A percentile compares a stretch with the other conserved stretches of the same genome.
These are phyloP conservation scores for Coelopa frigida DNA, from an alignment of 1,140 invertebrate species.

Conservation along the genomic window DNA sequence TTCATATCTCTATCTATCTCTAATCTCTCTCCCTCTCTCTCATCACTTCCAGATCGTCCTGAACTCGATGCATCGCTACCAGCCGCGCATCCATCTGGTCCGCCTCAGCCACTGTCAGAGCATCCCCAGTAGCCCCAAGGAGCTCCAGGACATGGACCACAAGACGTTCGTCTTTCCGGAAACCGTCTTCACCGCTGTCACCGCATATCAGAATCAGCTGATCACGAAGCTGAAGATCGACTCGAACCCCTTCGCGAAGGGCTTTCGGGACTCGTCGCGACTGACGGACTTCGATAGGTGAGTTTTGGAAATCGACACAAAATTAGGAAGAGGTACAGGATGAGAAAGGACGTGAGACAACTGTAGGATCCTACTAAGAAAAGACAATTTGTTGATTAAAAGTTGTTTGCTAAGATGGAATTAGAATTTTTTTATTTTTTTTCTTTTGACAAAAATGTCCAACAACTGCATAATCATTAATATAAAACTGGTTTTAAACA, in stretches of 20 bases:
- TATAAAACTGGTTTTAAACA: too few relatives aligned
- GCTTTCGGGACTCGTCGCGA: constrained; percentile 88
- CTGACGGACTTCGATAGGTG: constrained; percentile 84
- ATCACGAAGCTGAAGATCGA: constrained; percentile 95
- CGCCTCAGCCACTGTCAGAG: constrained; percentile 59
- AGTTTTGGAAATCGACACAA: constrained; percentile 16
- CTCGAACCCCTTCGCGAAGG: constrained; percentile 94
- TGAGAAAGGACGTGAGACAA: too few relatives aligned
- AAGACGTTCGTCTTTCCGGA: constrained; percentile 93
- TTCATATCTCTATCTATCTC: too few relatives aligned
- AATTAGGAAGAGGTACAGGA: too few relatives aligned
- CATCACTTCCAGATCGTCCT: constrained; percentile 77
- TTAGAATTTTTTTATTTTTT: background rate
- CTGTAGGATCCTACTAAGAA: too few relatives aligned
- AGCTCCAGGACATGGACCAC: constrained; percentile 75
- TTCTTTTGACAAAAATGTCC: background rate
- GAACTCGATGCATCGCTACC: constrained; percentile 99
- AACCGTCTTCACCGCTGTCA: constrained; percentile 96
- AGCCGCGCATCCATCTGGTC: constrained; percentile 90
- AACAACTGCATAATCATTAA: too few relatives aligned
- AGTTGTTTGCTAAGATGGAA: background rate
- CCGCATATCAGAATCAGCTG: constrained; percentile 97
- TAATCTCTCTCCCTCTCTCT: background rate
- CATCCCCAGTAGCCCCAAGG: constrained; percentile 72
- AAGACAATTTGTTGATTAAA: too few relatives aligned